A percentile compares a stretch with the other conserved stretches of the same genome.
phyloP scores from a whole-genome alignment of 2,113 vertebrate genomes.

The Nycticryphes semicollaris region DNA sequence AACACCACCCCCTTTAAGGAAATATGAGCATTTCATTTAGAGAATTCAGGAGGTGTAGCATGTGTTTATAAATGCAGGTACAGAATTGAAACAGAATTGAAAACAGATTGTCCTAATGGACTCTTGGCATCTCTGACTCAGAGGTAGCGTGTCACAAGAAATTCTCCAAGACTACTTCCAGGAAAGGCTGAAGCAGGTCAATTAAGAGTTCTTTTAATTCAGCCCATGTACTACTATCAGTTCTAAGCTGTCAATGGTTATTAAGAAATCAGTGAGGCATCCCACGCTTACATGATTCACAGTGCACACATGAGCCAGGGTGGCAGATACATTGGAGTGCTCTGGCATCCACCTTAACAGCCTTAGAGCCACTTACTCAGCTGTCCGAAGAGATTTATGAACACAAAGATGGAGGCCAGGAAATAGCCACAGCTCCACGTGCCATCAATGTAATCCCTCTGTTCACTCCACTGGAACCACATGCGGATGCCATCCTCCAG shows the following conservation, averaged over 20 bases:
- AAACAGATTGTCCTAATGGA: neutral
- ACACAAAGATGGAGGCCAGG: slow-evolving; percentile 91
- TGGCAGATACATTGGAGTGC: neutral
- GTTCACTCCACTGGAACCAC: slow-evolving; percentile 99
- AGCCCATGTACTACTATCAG: neutral
- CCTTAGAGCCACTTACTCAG: slow-evolving; percentile 81
- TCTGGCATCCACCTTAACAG: neutral
- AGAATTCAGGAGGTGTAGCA: neutral
- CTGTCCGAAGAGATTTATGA: slow-evolving; percentile 93
- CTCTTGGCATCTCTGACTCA: neutral
- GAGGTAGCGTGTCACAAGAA: neutral
- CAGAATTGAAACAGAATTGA: slow-evolving; percentile 16
- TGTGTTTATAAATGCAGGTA: neutral
- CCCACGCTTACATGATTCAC: neutral
- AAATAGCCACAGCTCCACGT: slow-evolving; percentile 96
- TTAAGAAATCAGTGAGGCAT: neutral
- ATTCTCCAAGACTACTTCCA: neutral
- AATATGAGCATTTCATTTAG: neutral
- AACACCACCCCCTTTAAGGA: neutral
- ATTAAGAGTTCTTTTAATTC: neutral
- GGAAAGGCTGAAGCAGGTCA: neutral
- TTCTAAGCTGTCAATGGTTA: neutral
- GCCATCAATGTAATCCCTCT: slow-evolving; percentile 94
- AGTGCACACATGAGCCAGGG: neutral
- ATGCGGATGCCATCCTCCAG: slow-evolving; percentile 98